Evolutionary conservation across 2,797 vertebrate genomes (phyloP), one percentile per base, ranked within the genome.

Genomic region (Anas bernieri): DNA sequence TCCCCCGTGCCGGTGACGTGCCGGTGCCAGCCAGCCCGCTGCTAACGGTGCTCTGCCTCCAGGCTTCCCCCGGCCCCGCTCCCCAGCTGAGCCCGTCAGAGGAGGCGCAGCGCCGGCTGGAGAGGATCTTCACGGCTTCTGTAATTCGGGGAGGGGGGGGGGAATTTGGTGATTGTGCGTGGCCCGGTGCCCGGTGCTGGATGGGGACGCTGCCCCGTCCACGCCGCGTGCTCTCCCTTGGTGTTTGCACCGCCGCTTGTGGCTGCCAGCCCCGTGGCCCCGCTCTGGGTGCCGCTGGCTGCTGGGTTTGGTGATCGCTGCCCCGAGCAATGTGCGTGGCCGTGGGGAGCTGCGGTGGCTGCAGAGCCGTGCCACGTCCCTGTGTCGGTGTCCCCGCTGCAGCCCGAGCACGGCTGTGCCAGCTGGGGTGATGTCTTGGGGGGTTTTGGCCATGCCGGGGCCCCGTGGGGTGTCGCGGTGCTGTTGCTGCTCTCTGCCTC

Each of bases 51-150:
- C 88, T 97, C 97, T 98, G 97, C 98, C 98, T 97, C 88, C 98
- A 99, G 99, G 98, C 98, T 94, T 98, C 97, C 94, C 97, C 96
- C 16, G 80, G 81, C 79, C 85, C 92, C 0, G 12, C 26, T 3
- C 94, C 89, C 67, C 96, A 23, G 62, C 97, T 98, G 97, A 99
- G 98, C 96, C 98, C 98, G 1, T 96, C 97, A 7, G 98, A 99
- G 96, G 99, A 99, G 95, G 99, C 99, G 39, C 98, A 98, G 97
- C 98, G 97, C 94, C 98, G 98, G 43, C 98, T 99, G 96, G 99
- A 99, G 98, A 99, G 98, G 98, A 99, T 99, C 98, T 99, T 99
- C 98, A 97, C 95, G 41, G 78, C 98, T 85, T 97, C 98, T 98
- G 99, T 99, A 99, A 99, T 98, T 96, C 73, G 70, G 55, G 91